Conservation (phyloP, 2,113 vertebrate species). For the Origma solitaria region DNA sequence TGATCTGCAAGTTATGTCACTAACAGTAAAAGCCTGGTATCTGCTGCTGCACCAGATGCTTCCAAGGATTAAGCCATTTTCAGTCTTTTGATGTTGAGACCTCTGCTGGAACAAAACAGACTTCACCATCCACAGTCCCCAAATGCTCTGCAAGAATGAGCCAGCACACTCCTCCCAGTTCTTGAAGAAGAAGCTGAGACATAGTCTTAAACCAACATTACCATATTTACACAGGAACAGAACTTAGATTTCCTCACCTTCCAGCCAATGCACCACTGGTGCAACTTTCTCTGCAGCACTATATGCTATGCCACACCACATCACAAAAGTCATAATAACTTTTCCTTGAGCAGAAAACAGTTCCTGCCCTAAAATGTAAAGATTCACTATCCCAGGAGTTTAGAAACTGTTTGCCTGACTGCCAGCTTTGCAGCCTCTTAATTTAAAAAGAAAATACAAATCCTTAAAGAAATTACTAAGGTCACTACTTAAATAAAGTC, state of each 20-base stretch:
- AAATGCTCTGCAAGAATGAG: neutral
- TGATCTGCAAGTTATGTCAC: neutral
- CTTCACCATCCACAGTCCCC: neutral
- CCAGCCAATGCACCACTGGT: neutral
- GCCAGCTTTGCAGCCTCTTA: neutral
- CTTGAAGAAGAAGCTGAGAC: neutral
- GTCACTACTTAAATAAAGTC: neutral
- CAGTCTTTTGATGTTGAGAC: neutral
- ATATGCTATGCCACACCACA: rapidly evolving
- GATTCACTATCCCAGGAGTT: neutral
- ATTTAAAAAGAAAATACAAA: neutral
- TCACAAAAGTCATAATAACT: neutral
- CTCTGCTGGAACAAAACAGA: neutral
- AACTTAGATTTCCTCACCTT: neutral
- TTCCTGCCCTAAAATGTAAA: neutral
- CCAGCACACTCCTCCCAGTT: neutral
- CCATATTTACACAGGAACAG: neutral
- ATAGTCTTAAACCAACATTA: neutral
- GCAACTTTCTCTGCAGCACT: neutral
- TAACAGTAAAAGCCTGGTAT: neutral
- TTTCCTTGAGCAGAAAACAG: neutral
- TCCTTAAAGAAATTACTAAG: neutral
- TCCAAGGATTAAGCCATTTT: conserved; percentile 21
- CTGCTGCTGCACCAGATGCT: conserved; percentile 20
- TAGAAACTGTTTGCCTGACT: neutral